Conservation (phyloP, 2,888 invertebrate genomes). For the Tribolium freemani region DNA sequence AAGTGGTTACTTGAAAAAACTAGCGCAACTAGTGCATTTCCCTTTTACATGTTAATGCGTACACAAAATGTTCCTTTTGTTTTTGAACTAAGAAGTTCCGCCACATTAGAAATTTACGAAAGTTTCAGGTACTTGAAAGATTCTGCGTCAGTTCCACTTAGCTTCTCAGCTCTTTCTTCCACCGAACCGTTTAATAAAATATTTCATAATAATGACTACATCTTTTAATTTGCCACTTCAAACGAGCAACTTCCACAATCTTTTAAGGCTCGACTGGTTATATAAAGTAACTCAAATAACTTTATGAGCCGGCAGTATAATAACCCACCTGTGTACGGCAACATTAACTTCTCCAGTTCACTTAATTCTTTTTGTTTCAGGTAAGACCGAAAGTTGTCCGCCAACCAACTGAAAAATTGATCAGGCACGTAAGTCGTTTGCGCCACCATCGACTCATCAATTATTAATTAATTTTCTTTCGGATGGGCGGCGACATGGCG, state of each 20-base stretch:
- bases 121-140: neutral
- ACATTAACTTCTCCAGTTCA: constrained; percentile 11
- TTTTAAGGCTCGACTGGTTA: constrained; percentile 17
- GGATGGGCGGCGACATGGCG: neutral
- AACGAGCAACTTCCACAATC: constrained; percentile 11
- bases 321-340: constrained; percentile 22
- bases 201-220: constrained; percentile 9
- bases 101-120: no score
- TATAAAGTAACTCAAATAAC: constrained; percentile 24
- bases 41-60: neutral
- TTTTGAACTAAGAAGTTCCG: no score
- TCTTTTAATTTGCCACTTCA: constrained; percentile 16
- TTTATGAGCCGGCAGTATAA: constrained; percentile 2
- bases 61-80: no score
- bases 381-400: neutral
- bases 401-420: constrained; percentile 23
- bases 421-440: constrained; percentile 12
- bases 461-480: constrained; percentile 6
- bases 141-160: neutral
- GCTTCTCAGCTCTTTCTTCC: no score
- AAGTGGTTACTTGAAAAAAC: neutral
- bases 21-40: neutral
- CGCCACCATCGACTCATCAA: neutral
- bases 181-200: constrained; percentile 1
- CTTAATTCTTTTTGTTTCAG: constrained; percentile 18